Evolutionary conservation across 1,140 invertebrate species (phyloP).

Genomic region (Berghia stephanieae): DNA sequence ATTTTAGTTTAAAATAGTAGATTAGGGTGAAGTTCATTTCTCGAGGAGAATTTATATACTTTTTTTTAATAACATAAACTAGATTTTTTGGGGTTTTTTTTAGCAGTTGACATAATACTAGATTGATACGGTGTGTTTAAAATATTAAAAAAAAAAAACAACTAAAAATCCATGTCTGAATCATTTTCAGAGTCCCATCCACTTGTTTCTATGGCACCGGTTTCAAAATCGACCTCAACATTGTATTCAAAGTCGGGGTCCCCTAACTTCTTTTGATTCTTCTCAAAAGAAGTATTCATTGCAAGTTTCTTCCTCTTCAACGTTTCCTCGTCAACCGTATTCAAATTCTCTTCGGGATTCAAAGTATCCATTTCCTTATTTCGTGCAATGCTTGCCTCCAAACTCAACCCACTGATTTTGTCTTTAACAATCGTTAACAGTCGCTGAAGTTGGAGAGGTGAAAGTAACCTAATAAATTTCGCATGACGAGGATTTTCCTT

Average conservation of each 20-base stretch:
- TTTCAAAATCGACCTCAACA: conserved; percentile 64
- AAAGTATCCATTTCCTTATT: conserved; percentile 56
- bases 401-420: conserved; percentile 53
- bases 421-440: conserved; percentile 60
- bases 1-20: no score
- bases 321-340: conserved; percentile 65
- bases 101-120: no score
- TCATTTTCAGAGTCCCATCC: conserved; percentile 59
- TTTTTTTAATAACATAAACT: no score
- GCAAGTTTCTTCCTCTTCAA: conserved; percentile 67
- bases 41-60: no score
- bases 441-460: conserved; percentile 54
- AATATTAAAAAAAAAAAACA: no score
- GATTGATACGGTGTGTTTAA: no score
- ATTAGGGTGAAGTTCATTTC: no score
- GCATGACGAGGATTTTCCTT: conserved; percentile 48
- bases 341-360: conserved; percentile 69
- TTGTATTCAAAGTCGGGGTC: conserved; percentile 69
- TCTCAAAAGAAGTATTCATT: conserved; percentile 68
- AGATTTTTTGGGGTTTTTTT: no score
- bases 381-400: conserved; percentile 64
- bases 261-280: conserved; percentile 64
- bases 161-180: conserved; percentile 53
- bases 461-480: conserved; percentile 53
- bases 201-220: conserved; percentile 48